These are phyloP conservation scores for Vanessa atalanta DNA, from an alignment of 1,140 invertebrate species.

Conservation along the genomic window DNA sequence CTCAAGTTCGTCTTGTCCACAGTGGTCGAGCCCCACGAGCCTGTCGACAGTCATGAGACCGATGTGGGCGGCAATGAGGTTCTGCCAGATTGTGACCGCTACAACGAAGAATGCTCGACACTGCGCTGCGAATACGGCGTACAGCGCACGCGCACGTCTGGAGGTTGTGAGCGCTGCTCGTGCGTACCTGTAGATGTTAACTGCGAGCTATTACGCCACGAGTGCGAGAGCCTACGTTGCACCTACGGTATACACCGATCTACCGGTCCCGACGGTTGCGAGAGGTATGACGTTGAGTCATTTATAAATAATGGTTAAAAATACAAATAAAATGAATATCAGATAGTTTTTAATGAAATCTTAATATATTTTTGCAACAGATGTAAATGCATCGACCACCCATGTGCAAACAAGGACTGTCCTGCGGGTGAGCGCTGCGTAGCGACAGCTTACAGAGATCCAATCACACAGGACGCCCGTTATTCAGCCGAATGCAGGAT, in stretches of 20 bases:
- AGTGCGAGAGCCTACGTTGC: constrained; percentile 85
- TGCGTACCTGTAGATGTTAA: constrained; percentile 78
- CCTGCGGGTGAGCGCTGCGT: constrained; percentile 85
- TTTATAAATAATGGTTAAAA: not conserved
- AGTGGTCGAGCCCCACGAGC: not conserved
- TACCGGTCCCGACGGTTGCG: constrained; percentile 84
- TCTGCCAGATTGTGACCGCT: constrained; percentile 78
- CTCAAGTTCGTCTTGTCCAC: not conserved
- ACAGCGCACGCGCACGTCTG: constrained; percentile 84
- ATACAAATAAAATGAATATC: not conserved
- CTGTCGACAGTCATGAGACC: constrained; percentile 3
- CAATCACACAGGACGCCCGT: constrained; percentile 61
- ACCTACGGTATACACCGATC: constrained; percentile 87
- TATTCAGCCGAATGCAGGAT: constrained; percentile 83
- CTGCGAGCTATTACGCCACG: constrained; percentile 48
- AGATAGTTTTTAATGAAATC: not conserved
- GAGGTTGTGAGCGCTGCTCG: constrained; percentile 87
- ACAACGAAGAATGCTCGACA: constrained; percentile 81
- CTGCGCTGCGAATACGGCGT: constrained; percentile 89
- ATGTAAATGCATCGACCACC: constrained; percentile 79
- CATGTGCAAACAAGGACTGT: constrained; percentile 85
- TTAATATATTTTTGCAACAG: constrained; percentile 66
- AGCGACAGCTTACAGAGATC: constrained; percentile 81
- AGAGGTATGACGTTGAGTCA: constrained; percentile 73
- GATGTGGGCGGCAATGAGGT: constrained; percentile 46